phyloP scores from a whole-genome alignment of 2,113 vertebrate species.

The Cephalopterus ornatus region DNA sequence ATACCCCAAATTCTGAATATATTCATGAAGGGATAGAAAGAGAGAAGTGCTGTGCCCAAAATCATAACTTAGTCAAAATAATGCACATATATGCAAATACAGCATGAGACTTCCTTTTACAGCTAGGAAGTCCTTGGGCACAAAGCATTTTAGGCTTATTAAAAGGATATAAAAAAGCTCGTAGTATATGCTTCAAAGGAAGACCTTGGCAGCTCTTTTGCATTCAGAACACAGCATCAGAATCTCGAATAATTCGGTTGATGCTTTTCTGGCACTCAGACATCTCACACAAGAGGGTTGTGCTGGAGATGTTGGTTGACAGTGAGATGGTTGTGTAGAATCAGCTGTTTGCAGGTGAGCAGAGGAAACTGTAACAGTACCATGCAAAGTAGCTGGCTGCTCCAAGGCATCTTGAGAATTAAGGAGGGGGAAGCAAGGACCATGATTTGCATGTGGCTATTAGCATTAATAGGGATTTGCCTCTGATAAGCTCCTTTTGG shows the following conservation, averaged over 20 bases:
- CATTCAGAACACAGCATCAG: not conserved
- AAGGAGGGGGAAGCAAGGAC: not conserved
- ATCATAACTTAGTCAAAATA: not conserved
- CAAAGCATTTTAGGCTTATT: not conserved
- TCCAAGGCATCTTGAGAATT: not conserved
- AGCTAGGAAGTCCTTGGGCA: not conserved
- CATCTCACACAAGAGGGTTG: not conserved
- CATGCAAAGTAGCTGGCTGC: not conserved
- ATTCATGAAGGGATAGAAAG: not conserved
- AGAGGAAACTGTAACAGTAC: not conserved
- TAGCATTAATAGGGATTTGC: conserved; percentile 43
- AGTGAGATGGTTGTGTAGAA: not conserved
- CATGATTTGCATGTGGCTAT: conserved; percentile 5
- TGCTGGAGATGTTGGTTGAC: not conserved
- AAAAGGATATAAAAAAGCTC: not conserved
- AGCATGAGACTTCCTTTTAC: not conserved
- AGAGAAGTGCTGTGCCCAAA: not conserved
- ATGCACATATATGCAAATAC: not conserved
- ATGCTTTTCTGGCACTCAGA: not conserved
- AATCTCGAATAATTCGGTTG: not conserved
- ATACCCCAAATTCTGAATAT: not conserved
- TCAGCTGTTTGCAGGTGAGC: not conserved
- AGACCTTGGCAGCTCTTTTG: not conserved
- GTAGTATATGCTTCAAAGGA: not conserved
- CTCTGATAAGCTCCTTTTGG: not conserved